Evolutionary conservation across 2,888 invertebrate genomes (phyloP), one percentile per base, ranked within the genome.

Genomic region (Heteromurus nitidus): DNA sequence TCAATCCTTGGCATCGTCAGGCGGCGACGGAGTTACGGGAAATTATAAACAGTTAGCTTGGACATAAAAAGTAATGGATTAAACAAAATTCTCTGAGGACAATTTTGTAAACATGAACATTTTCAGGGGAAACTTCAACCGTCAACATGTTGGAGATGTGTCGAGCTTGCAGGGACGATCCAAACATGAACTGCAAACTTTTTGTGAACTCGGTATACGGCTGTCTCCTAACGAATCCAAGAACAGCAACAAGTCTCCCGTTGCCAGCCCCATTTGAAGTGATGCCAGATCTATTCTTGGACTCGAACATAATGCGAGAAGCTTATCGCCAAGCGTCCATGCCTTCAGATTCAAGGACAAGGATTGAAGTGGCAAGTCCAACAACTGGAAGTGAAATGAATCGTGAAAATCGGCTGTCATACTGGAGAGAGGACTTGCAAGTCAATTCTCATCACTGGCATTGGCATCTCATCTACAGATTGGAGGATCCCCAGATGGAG

Each of bases 381-480:
- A 36, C 7, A 36, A 5, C 36, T 5, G 36, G 5, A 36, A 36
- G 36, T 36, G 13, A 36, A 36, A 13, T 36, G 13, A 36, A 36
- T 87, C 93, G 36, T 36, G 13, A 36, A 5, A 36, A 5, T 9
- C 36, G 36, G 13, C 36, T 13, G 36, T 36, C 7, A 36, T 36
- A 36, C 36, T 36, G 36, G 36, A 92, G 95, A 60, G 95, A 96
- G 88, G 95, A 95, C 89, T 18, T 47, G 42, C 16, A 13, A n/a
- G 91, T 96, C 87, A 96, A 96, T 90, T 92, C 95, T 68, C 96
- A 96, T 89, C 96, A 96, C 89, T 96, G 96, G 95, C 95, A 96
- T 88, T 96, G 95, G 96, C 96, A 96, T 89, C 91, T 96, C 85
- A 95, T 96, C 1, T 96, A 95, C 89, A 95, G 95, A 0, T 93